These are phyloP conservation scores for Struthidea cinerea DNA, from an alignment of 2,113 vertebrate species.

Conservation along the genomic window DNA sequence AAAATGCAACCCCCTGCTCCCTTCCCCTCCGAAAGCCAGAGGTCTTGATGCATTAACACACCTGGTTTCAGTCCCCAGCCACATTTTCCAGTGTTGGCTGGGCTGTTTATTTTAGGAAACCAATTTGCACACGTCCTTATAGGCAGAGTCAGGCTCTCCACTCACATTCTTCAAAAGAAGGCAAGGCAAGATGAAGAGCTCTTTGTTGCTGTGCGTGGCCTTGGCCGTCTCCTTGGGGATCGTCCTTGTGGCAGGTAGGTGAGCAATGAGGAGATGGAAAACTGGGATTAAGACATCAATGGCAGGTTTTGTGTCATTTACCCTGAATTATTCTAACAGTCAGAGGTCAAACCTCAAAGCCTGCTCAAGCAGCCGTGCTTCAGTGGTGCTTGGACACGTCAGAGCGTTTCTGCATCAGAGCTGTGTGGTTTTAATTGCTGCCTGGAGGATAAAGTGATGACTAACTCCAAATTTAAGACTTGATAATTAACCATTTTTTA, in stretches of 20 bases:
- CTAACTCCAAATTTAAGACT: neutral
- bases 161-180: conserved; percentile 59
- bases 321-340: neutral
- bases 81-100: neutral
- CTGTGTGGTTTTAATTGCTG: neutral
- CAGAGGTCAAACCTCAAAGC: neutral
- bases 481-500: neutral
- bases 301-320: neutral
- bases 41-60: neutral
- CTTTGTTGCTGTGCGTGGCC: conserved; percentile 29
- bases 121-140: conserved; percentile 62
- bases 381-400: neutral
- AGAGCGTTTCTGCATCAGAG: neutral
- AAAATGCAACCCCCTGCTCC: neutral
- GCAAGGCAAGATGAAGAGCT: conserved; percentile 68
- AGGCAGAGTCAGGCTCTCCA: conserved; percentile 12
- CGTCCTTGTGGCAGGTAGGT: conserved; percentile 72
- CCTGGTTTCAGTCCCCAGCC: conserved; percentile 59
- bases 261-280: neutral
- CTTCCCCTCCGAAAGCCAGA: neutral
- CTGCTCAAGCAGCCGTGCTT: neutral
- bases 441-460: neutral
- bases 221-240: conserved; percentile 43
- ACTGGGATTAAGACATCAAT: neutral
- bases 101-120: conserved; percentile 72